Conservation (phyloP, 2,113 vertebrate genomes). For the Melanerpes aurifrons region DNA sequence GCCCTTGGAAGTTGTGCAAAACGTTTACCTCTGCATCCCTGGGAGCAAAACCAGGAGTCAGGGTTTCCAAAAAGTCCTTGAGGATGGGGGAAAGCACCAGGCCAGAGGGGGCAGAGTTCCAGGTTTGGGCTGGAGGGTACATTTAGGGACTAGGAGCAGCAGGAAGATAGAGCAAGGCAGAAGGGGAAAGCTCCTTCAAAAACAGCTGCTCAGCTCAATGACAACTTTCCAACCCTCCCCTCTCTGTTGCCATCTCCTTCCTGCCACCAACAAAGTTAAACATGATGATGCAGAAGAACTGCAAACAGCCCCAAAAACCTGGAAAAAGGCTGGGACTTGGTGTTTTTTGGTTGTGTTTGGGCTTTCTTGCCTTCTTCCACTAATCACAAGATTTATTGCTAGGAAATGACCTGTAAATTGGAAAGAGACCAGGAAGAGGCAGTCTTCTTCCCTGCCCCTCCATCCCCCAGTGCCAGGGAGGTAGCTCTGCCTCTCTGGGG, state of each 20-base stretch:
- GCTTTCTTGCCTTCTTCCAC: neutral
- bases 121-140: neutral
- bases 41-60: neutral
- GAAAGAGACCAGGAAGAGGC: slow-evolving; percentile 17
- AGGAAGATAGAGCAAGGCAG: neutral
- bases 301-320: neutral
- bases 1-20: neutral
- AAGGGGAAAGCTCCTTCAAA: neutral
- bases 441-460: neutral
- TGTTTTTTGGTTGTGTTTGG: neutral
- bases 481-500: neutral
- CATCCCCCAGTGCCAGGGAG: neutral
- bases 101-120: neutral
- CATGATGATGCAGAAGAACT: neutral
- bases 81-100: neutral
- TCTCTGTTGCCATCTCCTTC: neutral
- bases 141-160: neutral
- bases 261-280: neutral
- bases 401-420: slow-evolving; percentile 28
- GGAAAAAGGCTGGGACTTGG: neutral
- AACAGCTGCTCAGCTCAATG: neutral
- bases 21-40: rapidly evolving
- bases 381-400: slow-evolving; percentile 16
- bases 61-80: neutral
- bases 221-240: neutral